These are phyloP conservation scores for Endotricha flammealis DNA, from an alignment of 2,888 invertebrate genomes.

Conservation along the genomic window DNA sequence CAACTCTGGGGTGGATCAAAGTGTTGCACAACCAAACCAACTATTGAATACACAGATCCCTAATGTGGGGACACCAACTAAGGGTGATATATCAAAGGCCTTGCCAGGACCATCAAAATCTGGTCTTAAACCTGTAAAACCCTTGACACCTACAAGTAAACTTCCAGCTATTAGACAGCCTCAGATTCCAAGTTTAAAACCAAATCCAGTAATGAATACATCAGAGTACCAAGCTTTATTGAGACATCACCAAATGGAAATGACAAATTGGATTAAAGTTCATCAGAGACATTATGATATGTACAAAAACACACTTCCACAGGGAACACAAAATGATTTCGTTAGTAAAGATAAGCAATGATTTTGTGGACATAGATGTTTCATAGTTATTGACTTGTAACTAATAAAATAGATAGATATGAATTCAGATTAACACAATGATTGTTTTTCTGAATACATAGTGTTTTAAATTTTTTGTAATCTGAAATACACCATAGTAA, in stretches of 20 bases:
- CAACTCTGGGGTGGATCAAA: constrained; percentile 42
- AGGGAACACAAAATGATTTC: constrained; percentile 58
- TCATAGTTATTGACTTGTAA: no score
- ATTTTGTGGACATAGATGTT: constrained; percentile 2
- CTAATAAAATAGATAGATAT: no score
- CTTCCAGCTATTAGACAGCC: constrained; percentile 51
- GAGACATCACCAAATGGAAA: constrained; percentile 63
- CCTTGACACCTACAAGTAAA: constrained; percentile 45
- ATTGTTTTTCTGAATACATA: no score
- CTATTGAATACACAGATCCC: constrained; percentile 61
- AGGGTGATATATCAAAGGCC: constrained; percentile 48
- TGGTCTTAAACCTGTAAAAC: constrained; percentile 48
- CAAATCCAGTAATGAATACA: constrained; percentile 40
- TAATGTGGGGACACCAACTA: constrained; percentile 39
- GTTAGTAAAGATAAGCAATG: constrained; percentile 59
- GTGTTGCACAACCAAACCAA: constrained; percentile 60
- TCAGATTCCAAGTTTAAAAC: constrained; percentile 42
- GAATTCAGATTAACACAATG: no score
- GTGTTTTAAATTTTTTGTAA: no score
- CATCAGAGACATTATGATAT: constrained; percentile 55
- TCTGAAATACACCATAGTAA: no score
- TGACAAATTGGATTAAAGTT: constrained; percentile 63
- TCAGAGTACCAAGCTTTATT: constrained; percentile 51
- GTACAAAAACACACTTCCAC: constrained; percentile 61
- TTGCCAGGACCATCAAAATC: constrained; percentile 56